Conservation (phyloP, 2,797 vertebrate species). For the Calcarius lapponicus region DNA sequence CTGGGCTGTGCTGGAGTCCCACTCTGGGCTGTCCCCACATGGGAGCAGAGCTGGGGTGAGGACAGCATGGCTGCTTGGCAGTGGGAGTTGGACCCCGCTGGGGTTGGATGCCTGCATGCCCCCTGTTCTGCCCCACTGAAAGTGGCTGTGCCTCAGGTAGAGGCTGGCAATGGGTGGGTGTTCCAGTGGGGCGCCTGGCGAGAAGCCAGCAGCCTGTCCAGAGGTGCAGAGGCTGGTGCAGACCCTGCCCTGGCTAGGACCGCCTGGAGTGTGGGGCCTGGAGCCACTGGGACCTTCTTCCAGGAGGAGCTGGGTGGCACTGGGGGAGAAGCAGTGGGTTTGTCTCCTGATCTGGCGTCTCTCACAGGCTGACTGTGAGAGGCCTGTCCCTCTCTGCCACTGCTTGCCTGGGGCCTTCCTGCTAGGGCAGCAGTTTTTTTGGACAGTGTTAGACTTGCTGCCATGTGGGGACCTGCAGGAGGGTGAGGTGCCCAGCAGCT, state of each 20-base stretch:
- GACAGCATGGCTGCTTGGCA: accelerated
- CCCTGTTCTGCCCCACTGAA: neutral
- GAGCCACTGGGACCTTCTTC: neutral
- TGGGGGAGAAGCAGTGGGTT: neutral
- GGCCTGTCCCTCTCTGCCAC: neutral
- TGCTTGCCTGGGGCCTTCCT: neutral
- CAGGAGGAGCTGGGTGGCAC: neutral
- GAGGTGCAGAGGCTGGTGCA: neutral
- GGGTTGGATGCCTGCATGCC: accelerated
- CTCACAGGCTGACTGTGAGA: neutral
- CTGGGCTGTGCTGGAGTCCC: neutral
- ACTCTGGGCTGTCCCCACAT: neutral
- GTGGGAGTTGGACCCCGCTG: neutral
- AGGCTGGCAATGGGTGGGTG: neutral
- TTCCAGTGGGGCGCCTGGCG: neutral
- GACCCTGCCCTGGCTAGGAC: neutral
- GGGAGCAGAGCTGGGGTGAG: neutral
- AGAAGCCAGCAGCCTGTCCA: neutral
- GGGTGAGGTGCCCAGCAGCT: neutral
- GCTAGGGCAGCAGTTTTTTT: neutral
- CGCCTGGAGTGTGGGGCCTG: neutral
- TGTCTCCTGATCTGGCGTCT: neutral
- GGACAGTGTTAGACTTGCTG: neutral
- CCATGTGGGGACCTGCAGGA: accelerated
- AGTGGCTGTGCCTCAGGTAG: neutral